phyloP scores from a whole-genome alignment of 2,113 vertebrate species.

The Hippocampus abdominalis region DNA sequence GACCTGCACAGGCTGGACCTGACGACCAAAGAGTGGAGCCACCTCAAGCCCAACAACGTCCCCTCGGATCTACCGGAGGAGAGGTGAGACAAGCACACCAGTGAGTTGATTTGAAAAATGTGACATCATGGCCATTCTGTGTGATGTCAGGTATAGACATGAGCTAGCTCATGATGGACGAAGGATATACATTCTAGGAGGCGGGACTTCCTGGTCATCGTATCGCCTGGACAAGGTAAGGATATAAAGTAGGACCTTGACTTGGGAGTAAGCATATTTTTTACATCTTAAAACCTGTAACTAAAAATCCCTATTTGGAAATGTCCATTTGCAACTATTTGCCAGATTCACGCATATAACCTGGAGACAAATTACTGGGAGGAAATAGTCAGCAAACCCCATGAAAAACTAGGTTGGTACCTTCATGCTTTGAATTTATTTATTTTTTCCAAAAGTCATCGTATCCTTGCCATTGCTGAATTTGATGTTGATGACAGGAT shows the following conservation, averaged over 20 bases:
- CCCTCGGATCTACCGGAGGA: constrained; percentile 91
- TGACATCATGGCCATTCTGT: neutral
- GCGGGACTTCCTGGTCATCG: constrained; percentile 96
- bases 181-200: constrained; percentile 93
- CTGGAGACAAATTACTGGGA: constrained; percentile 98
- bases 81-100: constrained; percentile 63
- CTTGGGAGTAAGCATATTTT: neutral
- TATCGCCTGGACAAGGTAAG: constrained; percentile 92
- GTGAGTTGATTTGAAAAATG: neutral
- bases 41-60: constrained; percentile 90
- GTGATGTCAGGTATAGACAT: constrained; percentile 83
- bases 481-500: constrained; percentile 72
- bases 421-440: neutral
- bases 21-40: constrained; percentile 89
- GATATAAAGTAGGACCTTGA: neutral
- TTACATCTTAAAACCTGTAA: no score
- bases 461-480: neutral
- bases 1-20: constrained; percentile 94
- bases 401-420: constrained; percentile 86
- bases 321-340: constrained; percentile 11
- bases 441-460: no score
- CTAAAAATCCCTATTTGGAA: neutral
- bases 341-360: constrained; percentile 93
- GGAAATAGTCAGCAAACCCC: constrained; percentile 87
- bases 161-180: constrained; percentile 92